A percentile compares a stretch with the other conserved stretches of the same genome.
Conservation (phyloP, 1,140 invertebrate genomes). For the Lucilia sericata region DNA sequence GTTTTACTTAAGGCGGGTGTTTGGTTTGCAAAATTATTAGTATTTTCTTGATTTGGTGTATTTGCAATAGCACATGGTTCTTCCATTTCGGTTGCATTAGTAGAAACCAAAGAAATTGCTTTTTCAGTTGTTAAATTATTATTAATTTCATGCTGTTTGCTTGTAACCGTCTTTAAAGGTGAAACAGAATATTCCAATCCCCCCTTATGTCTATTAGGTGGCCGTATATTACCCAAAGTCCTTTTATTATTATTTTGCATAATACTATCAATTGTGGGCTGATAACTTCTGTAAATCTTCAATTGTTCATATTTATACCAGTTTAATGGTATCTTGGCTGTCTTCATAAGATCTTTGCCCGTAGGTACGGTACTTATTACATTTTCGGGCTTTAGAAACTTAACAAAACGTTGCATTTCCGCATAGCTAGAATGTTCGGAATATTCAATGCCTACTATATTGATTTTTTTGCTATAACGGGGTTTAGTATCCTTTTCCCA, state of each 20-base stretch:
- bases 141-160: background rate
- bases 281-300: constrained; percentile 38
- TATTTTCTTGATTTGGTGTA: background rate
- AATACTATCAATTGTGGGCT: constrained; percentile 9
- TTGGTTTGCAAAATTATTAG: background rate
- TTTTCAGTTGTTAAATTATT: background rate
- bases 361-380: constrained; percentile 63
- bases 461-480: constrained; percentile 59
- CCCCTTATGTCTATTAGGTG: background rate
- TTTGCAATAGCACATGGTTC: background rate
- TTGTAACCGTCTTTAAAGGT: background rate
- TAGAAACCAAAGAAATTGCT: background rate
- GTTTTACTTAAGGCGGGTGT: background rate
- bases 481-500: constrained; percentile 64
- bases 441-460: constrained; percentile 63
- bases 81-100: background rate
- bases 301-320: constrained; percentile 56
- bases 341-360: constrained; percentile 52
- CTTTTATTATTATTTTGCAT: background rate
- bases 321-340: constrained; percentile 53
- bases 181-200: constrained; percentile 14
- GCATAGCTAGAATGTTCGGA: constrained; percentile 65
- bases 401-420: constrained; percentile 64
- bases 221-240: too few relatives aligned
- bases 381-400: constrained; percentile 58